Evolutionary conservation across 2,113 vertebrate species (phyloP).

Genomic region (Cromileptes altivelis): DNA sequence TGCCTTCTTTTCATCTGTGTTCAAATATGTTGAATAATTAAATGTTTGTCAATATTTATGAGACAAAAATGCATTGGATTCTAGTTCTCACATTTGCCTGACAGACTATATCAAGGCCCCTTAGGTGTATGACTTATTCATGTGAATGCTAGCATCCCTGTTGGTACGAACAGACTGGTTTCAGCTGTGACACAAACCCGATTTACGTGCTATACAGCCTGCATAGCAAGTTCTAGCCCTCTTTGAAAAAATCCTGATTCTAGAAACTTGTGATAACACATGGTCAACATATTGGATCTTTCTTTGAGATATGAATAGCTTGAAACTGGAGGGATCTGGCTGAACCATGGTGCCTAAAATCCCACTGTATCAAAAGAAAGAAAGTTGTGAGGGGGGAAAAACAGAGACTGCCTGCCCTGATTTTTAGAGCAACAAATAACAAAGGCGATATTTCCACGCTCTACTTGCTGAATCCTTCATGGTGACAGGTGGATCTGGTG

Average conservation of each 20-base stretch:
- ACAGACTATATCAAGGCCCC: slow-evolving; percentile 3
- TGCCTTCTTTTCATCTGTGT: not conserved
- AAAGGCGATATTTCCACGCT: slow-evolving; percentile 67
- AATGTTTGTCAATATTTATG: not conserved
- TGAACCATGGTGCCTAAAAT: slow-evolving; percentile 1
- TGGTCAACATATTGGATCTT: slow-evolving; percentile 15
- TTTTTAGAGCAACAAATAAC: slow-evolving; percentile 70
- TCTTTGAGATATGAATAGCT: too few species aligned
- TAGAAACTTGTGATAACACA: slow-evolving; percentile 18
- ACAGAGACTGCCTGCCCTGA: slow-evolving; percentile 49
- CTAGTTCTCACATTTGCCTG: not conserved
- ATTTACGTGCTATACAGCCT: slow-evolving; percentile 26
- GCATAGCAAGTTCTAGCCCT: not conserved
- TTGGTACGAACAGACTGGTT: slow-evolving; percentile 30
- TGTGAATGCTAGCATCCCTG: slow-evolving; percentile 9
- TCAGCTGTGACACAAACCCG: slow-evolving; percentile 6
- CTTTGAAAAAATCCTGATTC: slow-evolving; percentile 18
- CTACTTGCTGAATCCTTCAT: slow-evolving; percentile 74
- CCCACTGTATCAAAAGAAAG: slow-evolving; percentile 9
- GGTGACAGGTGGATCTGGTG: slow-evolving; percentile 62
- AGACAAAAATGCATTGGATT: not conserved
- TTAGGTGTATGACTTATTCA: slow-evolving; percentile 22
- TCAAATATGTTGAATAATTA: not conserved
- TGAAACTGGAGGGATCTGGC: slow-evolving; percentile 14
- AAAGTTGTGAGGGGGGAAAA: not conserved